A percentile compares a stretch with the other conserved stretches of the same genome.
phyloP scores from a whole-genome alignment of 2,797 vertebrate species.

The Lepus oiostolus region DNA sequence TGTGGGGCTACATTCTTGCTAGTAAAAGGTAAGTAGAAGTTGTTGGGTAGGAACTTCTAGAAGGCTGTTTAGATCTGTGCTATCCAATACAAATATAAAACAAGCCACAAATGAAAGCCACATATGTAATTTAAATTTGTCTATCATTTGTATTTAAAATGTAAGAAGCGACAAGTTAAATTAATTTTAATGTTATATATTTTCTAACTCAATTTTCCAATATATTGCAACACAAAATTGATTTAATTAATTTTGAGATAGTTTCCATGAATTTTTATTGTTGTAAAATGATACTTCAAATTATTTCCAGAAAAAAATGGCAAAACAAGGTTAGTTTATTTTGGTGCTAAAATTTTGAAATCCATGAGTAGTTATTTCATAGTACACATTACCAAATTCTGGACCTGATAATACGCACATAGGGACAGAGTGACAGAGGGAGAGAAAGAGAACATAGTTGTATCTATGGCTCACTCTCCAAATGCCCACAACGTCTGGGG shows the following conservation, averaged over 20 bases:
- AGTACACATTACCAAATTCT: too few relatives aligned
- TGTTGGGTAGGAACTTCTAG: background rate
- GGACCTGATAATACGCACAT: too few relatives aligned
- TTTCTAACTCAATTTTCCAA: background rate
- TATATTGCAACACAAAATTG: conserved; percentile 28
- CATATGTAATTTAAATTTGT: conserved; percentile 6
- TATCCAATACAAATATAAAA: background rate
- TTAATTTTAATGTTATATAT: conserved; percentile 3
- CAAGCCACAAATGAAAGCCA: background rate
- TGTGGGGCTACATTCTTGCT: background rate
- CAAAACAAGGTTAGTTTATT: too few relatives aligned
- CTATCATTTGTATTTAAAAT: background rate
- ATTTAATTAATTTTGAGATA: background rate
- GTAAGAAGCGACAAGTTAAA: background rate
- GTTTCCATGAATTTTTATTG: too few relatives aligned
- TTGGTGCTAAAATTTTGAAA: too few relatives aligned
- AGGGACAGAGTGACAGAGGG: too few relatives aligned
- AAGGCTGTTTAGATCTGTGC: background rate
- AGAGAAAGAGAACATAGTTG: too few relatives aligned
- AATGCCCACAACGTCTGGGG: too few relatives aligned
- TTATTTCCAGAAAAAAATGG: too few relatives aligned
- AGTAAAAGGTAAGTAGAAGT: background rate
- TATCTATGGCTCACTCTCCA: too few relatives aligned
- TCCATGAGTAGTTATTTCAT: too few relatives aligned
- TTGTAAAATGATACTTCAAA: too few relatives aligned